Evolutionary conservation across 2,888 invertebrate species (phyloP).

Genomic region (Rhorus exstirpatorius): DNA sequence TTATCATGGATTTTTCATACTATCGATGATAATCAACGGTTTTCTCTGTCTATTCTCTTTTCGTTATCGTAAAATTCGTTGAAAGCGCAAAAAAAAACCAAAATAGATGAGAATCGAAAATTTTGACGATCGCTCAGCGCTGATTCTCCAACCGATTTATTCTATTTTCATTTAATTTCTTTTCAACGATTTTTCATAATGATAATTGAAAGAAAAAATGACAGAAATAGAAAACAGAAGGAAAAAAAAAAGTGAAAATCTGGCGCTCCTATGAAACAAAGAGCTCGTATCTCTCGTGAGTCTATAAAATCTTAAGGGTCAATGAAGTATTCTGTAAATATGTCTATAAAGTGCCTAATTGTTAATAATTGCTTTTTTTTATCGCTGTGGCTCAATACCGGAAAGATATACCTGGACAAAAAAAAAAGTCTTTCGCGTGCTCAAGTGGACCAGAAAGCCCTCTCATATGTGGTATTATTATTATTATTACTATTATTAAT

Average conservation of each 20-base stretch:
- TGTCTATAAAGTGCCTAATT: slow-evolving; percentile 80
- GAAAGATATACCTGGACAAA: slow-evolving; percentile 21
- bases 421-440: slow-evolving; percentile 35
- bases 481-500: slow-evolving; percentile 43
- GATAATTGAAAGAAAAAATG: background rate
- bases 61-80: slow-evolving; percentile 39
- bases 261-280: slow-evolving; percentile 35
- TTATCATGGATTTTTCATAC: slow-evolving; percentile 25
- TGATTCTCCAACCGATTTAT: no score
- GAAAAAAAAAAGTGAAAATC: slow-evolving; percentile 19
- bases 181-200: no score
- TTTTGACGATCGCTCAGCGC: no score
- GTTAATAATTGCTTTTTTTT: slow-evolving; percentile 68
- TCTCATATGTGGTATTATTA: slow-evolving; percentile 57
- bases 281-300: slow-evolving; percentile 68
- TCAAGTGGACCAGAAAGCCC: slow-evolving; percentile 36
- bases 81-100: slow-evolving; percentile 6
- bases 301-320: slow-evolving; percentile 71
- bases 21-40: slow-evolving; percentile 37
- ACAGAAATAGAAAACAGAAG: background rate
- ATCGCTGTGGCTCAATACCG: slow-evolving; percentile 33
- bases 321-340: slow-evolving; percentile 80
- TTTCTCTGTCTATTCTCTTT: background rate
- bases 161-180: no score
- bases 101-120: no score